Evolutionary conservation across 1,140 invertebrate genomes (phyloP).

Genomic region (Hestina assimilis): DNA sequence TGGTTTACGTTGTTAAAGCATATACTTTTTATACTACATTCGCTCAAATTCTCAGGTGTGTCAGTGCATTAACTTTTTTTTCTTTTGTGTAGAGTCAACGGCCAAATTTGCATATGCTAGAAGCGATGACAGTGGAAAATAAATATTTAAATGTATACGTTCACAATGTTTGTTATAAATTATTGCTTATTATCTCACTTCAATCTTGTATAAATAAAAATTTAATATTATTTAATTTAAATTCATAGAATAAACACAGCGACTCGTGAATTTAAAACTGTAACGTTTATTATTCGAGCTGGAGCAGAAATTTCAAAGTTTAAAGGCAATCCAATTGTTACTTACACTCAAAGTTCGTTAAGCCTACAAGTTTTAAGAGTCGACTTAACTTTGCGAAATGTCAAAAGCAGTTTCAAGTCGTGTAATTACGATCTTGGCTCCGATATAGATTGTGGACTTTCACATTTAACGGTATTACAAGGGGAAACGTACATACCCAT

Average conservation of each 20-base stretch:
- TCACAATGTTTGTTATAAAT: no score
- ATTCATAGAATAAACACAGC: not conserved
- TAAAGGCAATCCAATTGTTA: constrained; percentile 12
- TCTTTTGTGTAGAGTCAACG: no score
- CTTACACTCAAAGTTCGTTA: constrained; percentile 5
- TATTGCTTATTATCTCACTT: no score
- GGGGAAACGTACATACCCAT: not conserved
- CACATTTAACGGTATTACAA: constrained; percentile 4
- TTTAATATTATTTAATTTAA: not conserved
- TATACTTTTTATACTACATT: no score
- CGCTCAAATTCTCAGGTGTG: no score
- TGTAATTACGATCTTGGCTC: not conserved
- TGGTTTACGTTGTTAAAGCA: no score
- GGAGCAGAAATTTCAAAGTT: not conserved
- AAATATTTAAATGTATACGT: no score
- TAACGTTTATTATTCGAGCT: not conserved
- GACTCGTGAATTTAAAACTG: not conserved
- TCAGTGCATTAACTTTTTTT: no score
- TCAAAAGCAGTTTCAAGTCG: not conserved
- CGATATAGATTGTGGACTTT: constrained; percentile 6
- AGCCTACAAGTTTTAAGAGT: constrained; percentile 11
- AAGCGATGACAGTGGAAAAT: no score
- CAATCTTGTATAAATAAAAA: no score
- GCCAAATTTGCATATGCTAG: no score
- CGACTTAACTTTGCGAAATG: not conserved